A percentile compares a stretch with the other conserved stretches of the same genome.
Evolutionary conservation across 2,113 vertebrate species (phyloP).

Genomic region (Antigone vipio): DNA sequence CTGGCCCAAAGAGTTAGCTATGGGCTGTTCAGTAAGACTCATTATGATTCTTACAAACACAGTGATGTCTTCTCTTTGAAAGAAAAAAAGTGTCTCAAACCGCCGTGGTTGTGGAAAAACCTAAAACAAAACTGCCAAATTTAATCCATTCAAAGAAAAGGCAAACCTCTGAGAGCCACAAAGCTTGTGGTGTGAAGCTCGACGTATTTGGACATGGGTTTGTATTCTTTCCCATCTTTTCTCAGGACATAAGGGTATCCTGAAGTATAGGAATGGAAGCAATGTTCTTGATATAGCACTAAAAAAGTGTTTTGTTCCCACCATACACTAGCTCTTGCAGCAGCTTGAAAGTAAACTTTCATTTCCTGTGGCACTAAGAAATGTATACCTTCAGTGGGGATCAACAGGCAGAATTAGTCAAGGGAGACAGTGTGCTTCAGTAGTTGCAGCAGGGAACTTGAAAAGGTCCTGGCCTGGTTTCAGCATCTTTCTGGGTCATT

Average conservation of each 20-base stretch:
- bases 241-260: not conserved
- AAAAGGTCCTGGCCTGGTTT: conserved; percentile 14
- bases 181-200: not conserved
- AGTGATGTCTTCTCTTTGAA: not conserved
- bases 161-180: not conserved
- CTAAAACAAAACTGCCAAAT: not conserved
- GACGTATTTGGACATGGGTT: not conserved
- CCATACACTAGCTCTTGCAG: not conserved
- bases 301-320: not conserved
- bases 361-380: conserved; percentile 7
- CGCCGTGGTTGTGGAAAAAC: not conserved
- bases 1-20: not conserved
- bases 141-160: not conserved
- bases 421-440: not conserved
- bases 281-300: not conserved
- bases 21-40: not conserved
- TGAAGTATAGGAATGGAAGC: not conserved
- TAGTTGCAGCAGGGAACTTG: not conserved
- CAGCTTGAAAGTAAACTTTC: not conserved
- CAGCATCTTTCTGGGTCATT: conserved; percentile 10
- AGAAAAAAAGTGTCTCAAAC: not conserved
- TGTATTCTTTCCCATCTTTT: not conserved
- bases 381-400: not conserved
- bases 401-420: not conserved
- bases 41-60: not conserved